A percentile compares a stretch with the other conserved stretches of the same genome.
phyloP scores from a whole-genome alignment of 2,797 vertebrate species.

The Acomys russatus region DNA sequence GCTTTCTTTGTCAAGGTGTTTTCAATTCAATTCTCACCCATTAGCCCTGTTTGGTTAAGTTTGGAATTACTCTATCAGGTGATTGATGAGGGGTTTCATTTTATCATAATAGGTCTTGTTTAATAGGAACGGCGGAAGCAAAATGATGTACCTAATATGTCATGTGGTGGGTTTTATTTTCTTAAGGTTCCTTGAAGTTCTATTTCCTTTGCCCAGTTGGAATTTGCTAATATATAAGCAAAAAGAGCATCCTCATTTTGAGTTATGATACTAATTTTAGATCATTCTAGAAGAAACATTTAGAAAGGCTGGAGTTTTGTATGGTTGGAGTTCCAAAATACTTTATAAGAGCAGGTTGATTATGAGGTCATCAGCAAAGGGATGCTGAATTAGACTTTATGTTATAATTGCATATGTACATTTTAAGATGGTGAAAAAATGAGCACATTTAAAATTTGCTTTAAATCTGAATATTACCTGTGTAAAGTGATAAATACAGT shows the following conservation, averaged over 20 bases:
- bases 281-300: slow-evolving; percentile 16
- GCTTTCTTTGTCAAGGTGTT: slow-evolving; percentile 95
- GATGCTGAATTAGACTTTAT: neutral
- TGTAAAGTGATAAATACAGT: neutral
- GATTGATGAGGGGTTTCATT: slow-evolving; percentile 90
- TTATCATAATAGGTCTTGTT: slow-evolving; percentile 87
- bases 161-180: slow-evolving; percentile 60
- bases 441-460: neutral
- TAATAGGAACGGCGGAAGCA: slow-evolving; percentile 76
- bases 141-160: slow-evolving; percentile 41
- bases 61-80: slow-evolving; percentile 90
- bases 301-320: slow-evolving; percentile 34
- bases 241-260: slow-evolving; percentile 41
- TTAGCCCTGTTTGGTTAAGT: slow-evolving; percentile 93
- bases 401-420: neutral
- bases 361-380: neutral
- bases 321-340: slow-evolving; percentile 20
- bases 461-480: neutral
- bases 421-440: slow-evolving; percentile 16
- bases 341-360: neutral
- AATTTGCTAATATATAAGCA: slow-evolving; percentile 47
- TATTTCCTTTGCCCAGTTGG: slow-evolving; percentile 34
- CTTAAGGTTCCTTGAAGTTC: slow-evolving; percentile 59
- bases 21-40: slow-evolving; percentile 99
- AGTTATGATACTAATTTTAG: slow-evolving; percentile 42